These are phyloP conservation scores for Catocala fraxini DNA, from an alignment of 2,888 invertebrate genomes.

Conservation along the genomic window DNA sequence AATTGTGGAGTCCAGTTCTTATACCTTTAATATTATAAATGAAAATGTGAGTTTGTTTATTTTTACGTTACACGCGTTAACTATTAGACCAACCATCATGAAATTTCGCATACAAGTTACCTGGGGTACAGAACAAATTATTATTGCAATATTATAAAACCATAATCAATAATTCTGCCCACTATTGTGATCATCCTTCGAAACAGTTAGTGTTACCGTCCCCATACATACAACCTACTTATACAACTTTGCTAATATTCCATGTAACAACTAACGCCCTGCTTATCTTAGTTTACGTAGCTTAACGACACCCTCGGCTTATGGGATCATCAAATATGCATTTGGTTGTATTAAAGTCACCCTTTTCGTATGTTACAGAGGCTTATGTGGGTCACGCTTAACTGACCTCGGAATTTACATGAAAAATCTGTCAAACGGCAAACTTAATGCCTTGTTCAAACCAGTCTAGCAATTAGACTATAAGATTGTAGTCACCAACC, in stretches of 20 bases:
- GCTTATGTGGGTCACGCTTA: slow-evolving; percentile 39
- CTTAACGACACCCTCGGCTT: slow-evolving; percentile 52
- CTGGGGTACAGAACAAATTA: too few relatives aligned
- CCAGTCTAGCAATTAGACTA: not conserved
- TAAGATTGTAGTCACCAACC: too few relatives aligned
- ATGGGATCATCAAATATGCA: slow-evolving; percentile 64
- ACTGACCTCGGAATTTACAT: slow-evolving; percentile 38
- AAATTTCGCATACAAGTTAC: too few relatives aligned
- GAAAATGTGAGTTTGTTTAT: too few relatives aligned
- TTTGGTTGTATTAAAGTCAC: slow-evolving; percentile 58
- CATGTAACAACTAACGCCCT: slow-evolving; percentile 41
- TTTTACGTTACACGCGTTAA: too few relatives aligned
- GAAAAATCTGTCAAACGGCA: slow-evolving; percentile 26
- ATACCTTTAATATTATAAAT: too few relatives aligned
- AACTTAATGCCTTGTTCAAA: not conserved
- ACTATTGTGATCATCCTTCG: not conserved
- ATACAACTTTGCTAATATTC: slow-evolving; percentile 26
- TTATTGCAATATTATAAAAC: too few relatives aligned
- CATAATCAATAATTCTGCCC: too few relatives aligned
- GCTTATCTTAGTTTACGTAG: slow-evolving; percentile 57
- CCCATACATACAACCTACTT: slow-evolving; percentile 15
- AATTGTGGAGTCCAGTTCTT: too few relatives aligned
- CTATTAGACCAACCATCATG: too few relatives aligned
- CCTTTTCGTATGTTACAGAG: slow-evolving; percentile 38
- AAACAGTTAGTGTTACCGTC: not conserved